phyloP scores from a whole-genome alignment of 2,113 vertebrate genomes.

The Pholis gunnellus region DNA sequence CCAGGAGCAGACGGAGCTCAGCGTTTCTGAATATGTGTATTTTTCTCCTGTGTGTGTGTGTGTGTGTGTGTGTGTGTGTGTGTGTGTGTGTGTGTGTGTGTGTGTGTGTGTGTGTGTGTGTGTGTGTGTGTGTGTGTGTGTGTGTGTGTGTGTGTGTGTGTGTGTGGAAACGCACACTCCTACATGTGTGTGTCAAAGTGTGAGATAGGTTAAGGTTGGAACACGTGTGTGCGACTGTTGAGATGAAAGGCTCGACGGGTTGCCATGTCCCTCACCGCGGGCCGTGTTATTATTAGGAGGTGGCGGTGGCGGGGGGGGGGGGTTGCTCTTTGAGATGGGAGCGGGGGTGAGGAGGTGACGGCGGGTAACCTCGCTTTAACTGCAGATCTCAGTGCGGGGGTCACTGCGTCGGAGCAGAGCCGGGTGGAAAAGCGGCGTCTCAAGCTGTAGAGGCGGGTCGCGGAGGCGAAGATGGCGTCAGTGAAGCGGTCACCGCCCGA shows the following conservation, averaged over 20 bases:
- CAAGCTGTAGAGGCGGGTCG: conserved; percentile 12
- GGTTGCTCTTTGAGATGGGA: conserved; percentile 60
- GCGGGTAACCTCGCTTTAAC: conserved; percentile 38
- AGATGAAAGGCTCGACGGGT: conserved; percentile 77
- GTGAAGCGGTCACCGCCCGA: conserved; percentile 1
- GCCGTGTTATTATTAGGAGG: conserved; percentile 69
- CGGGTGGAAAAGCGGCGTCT: neutral
- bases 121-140: conserved; percentile 37
- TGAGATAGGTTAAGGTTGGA: conserved; percentile 53
- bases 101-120: conserved; percentile 29
- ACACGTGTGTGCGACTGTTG: conserved; percentile 50
- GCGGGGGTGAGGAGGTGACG: conserved; percentile 57
- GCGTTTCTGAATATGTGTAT: conserved; percentile 17
- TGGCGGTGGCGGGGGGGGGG: conserved; percentile 53
- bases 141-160: conserved; percentile 20
- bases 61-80: conserved; percentile 36
- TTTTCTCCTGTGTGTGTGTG: neutral
- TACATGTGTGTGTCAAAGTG: conserved; percentile 26
- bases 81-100: conserved; percentile 17
- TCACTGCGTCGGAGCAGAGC: conserved; percentile 44
- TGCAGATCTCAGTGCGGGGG: conserved; percentile 36
- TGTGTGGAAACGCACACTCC: conserved; percentile 42
- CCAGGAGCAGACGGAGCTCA: conserved; percentile 55
- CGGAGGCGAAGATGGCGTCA: conserved; percentile 4
- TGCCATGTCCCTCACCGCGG: conserved; percentile 69